phyloP scores from a whole-genome alignment of 2,797 vertebrate species.

The Tenualosa thibaudeaui region DNA sequence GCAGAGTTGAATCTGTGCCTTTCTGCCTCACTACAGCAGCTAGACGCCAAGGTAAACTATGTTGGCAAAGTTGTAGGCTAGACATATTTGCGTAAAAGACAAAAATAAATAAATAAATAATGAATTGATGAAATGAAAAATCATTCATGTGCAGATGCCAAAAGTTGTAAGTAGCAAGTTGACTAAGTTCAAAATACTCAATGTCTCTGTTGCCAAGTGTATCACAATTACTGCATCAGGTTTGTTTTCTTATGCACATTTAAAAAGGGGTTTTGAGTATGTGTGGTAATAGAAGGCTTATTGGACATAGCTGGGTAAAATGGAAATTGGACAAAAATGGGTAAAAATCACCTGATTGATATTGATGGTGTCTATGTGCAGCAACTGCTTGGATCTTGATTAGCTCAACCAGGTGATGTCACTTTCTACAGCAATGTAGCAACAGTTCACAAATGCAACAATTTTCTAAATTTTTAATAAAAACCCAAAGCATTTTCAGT shows the following conservation, averaged over 20 bases:
- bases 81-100: neutral
- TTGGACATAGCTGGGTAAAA: neutral
- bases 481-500: too few species aligned
- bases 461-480: too few species aligned
- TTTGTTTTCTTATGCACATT: neutral
- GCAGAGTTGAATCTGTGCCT: neutral
- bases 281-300: neutral
- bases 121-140: too few species aligned
- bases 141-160: neutral
- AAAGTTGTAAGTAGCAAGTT: neutral
- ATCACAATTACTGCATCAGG: too few species aligned
- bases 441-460: too few species aligned
- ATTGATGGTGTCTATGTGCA: too few species aligned
- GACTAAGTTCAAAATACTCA: neutral
- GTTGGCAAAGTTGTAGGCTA: neutral
- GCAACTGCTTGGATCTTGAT: too few species aligned
- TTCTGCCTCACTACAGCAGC: neutral
- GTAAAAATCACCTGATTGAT: too few species aligned
- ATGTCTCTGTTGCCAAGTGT: neutral
- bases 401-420: too few species aligned
- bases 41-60: neutral
- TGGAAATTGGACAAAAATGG: too few species aligned
- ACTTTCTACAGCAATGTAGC: too few species aligned
- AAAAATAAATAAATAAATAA: too few species aligned
- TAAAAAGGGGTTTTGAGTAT: neutral